Percentiles rank a stretch among this genome's conserved stretches.
These are phyloP conservation scores for Phasianus colchicus DNA, from an alignment of 2,113 vertebrate genomes.

Conservation along the genomic window DNA sequence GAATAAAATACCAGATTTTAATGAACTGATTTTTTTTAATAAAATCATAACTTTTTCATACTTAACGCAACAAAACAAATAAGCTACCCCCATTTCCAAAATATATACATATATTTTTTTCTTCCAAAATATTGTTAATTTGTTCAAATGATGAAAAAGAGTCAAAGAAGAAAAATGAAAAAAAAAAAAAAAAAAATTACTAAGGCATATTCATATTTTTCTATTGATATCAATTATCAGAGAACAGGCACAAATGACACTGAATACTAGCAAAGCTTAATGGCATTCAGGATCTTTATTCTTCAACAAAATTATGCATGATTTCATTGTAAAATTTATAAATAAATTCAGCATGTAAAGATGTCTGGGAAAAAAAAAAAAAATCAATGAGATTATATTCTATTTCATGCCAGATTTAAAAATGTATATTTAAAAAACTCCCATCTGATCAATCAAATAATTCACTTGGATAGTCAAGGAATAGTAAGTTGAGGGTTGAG, in stretches of 20 bases:
- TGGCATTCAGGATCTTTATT: constrained; percentile 38
- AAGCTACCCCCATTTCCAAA: not conserved
- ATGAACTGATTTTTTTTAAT: not conserved
- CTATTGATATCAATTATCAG: not conserved
- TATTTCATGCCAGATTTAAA: not conserved
- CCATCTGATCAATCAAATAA: not conserved
- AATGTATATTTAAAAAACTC: constrained; percentile 20
- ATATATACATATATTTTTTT: not conserved
- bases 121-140: too few relatives aligned
- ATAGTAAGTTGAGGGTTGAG: not conserved
- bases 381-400: not conserved
- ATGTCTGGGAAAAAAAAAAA: not conserved
- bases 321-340: constrained; percentile 25
- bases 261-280: not conserved
- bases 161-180: not conserved
- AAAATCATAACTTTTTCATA: not conserved
- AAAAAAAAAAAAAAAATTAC: not conserved
- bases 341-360: constrained; percentile 1
- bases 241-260: not conserved
- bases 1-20: not conserved
- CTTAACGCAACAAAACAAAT: not conserved
- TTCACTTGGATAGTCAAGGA: not conserved
- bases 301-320: not conserved
- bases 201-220: not conserved
- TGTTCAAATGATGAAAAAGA: not conserved